phyloP scores from a whole-genome alignment of 92 coral and sea anemone species.

The Epizoanthus scotinus region DNA sequence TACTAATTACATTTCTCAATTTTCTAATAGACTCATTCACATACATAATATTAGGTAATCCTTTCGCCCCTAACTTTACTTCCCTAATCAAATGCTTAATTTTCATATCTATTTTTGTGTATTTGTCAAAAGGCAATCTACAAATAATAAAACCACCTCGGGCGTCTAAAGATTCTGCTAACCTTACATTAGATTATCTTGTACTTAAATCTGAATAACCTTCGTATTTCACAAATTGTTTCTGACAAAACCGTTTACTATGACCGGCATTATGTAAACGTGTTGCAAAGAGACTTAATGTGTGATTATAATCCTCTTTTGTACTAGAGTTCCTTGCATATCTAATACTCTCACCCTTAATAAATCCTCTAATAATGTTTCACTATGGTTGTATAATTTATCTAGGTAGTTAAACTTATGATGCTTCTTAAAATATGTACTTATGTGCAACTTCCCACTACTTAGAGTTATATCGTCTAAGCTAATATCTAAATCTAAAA shows the following conservation, averaged over 20 bases:
- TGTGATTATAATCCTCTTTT: background rate
- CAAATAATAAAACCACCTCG: background rate
- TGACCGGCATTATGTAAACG: background rate
- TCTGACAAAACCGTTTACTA: background rate
- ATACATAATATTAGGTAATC: background rate
- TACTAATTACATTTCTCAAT: background rate
- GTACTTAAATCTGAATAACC: background rate
- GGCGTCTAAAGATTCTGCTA: too few species aligned
- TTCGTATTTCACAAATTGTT: background rate
- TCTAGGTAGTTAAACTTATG: background rate
- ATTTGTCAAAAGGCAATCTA: background rate
- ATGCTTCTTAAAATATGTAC: background rate
- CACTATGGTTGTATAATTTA: background rate
- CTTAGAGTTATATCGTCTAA: background rate
- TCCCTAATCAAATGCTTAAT: background rate
- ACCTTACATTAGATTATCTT: too few species aligned
- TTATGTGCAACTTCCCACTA: background rate
- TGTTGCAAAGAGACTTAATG: background rate
- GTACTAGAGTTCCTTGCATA: conserved; percentile 6
- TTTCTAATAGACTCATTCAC: background rate
- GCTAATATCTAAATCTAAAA: background rate
- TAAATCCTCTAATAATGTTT: background rate
- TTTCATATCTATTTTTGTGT: background rate
- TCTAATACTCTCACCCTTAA: background rate
- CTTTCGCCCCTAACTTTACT: background rate